Percentiles rank a stretch among this genome's conserved stretches.
Evolutionary conservation across 2,797 vertebrate species (phyloP).

Genomic region (Clarias platycephalus): DNA sequence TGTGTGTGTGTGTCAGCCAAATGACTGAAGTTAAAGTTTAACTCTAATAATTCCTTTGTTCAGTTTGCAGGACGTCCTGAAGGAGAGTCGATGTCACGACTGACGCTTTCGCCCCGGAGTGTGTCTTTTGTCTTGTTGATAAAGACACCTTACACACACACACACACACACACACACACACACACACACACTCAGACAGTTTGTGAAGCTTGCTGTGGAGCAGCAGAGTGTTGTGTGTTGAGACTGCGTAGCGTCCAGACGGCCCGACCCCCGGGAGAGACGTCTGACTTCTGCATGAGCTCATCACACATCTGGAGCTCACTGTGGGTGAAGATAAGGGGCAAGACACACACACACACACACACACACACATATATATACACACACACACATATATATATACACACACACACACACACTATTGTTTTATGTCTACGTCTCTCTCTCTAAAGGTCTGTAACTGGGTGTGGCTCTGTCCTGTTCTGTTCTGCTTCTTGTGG

Average conservation of each 20-base stretch:
- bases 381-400: slow-evolving; percentile 11
- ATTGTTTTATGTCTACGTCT: neutral
- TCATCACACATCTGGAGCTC: slow-evolving; percentile 41
- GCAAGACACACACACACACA: slow-evolving; percentile 1
- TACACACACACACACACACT: slow-evolving; percentile 2
- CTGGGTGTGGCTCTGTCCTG: slow-evolving; percentile 32
- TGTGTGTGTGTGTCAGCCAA: neutral
- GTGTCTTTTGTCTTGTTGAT: neutral
- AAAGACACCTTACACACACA: neutral
- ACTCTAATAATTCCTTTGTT: neutral
- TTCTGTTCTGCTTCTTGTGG: slow-evolving; percentile 24
- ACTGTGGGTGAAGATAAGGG: slow-evolving; percentile 10
- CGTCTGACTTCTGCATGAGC: slow-evolving; percentile 48
- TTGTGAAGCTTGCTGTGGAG: neutral
- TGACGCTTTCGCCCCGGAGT: neutral
- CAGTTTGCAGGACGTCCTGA: neutral
- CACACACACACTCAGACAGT: neutral
- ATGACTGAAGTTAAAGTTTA: neutral
- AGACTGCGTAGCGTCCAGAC: slow-evolving; percentile 26
- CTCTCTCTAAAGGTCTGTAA: neutral
- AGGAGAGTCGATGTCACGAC: neutral
- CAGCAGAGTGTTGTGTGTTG: slow-evolving; percentile 28
- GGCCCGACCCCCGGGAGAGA: neutral
- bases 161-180: neutral
- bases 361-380: slow-evolving; percentile 5